These are phyloP conservation scores for Paradoxurus hermaphroditus DNA, from an alignment of 2,113 vertebrate species.

Conservation along the genomic window DNA sequence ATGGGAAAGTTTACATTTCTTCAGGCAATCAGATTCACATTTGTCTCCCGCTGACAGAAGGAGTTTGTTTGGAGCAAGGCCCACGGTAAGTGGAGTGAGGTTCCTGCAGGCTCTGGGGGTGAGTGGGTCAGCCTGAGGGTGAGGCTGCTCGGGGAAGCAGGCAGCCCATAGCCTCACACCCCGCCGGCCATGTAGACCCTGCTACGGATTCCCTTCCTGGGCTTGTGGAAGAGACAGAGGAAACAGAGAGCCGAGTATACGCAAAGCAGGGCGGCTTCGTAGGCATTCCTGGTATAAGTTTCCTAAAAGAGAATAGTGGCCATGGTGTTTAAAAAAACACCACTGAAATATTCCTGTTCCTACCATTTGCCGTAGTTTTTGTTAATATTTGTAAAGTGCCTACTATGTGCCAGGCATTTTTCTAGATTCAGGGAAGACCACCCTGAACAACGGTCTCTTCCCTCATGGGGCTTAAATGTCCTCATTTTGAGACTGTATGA, in stretches of 20 bases:
- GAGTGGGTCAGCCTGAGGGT: too few relatives aligned
- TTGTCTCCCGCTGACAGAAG: background rate
- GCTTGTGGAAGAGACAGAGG: background rate
- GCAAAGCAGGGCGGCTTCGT: background rate
- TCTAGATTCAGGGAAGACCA: background rate
- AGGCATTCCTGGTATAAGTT: background rate
- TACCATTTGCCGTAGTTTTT: background rate
- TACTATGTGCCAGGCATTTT: background rate
- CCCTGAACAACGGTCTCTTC: background rate
- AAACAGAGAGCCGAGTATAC: background rate
- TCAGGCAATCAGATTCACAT: background rate
- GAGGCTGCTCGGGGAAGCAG: background rate
- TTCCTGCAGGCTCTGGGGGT: accelerated
- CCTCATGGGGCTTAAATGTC: background rate
- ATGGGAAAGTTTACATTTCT: background rate
- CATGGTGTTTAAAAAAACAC: background rate
- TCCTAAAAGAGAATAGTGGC: background rate
- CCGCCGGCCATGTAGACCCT: background rate
- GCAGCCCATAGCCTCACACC: accelerated
- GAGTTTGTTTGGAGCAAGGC: background rate
- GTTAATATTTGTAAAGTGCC: background rate
- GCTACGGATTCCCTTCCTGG: background rate
- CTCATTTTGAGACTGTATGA: background rate
- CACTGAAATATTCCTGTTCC: background rate
- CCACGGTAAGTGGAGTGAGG: background rate